Conservation (phyloP, 2,797 vertebrate genomes). For the Leucoraja ocellata region DNA sequence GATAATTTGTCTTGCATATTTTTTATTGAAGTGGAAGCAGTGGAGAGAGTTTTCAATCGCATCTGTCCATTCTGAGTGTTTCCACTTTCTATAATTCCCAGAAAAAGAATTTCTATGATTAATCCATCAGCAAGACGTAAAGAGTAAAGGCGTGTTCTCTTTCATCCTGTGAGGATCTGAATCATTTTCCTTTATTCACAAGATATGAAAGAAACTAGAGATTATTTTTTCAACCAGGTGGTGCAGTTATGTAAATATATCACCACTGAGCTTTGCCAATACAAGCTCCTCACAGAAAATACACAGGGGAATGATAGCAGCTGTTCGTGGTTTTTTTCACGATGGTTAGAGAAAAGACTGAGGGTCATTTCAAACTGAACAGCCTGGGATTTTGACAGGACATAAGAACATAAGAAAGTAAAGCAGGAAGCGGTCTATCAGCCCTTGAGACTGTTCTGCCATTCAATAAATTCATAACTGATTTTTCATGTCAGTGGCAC, state of each 20-base stretch:
- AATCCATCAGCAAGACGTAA: neutral
- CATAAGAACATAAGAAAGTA: too few species aligned
- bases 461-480: too few species aligned
- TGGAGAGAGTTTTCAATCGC: neutral
- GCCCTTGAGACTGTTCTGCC: too few species aligned
- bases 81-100: neutral
- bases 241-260: conserved; percentile 29
- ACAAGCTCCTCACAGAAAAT: conserved; percentile 18
- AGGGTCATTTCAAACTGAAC: neutral
- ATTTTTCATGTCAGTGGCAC: too few species aligned
- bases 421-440: too few species aligned
- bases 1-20: neutral
- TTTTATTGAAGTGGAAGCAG: neutral
- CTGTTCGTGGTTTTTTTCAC: neutral
- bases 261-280: neutral
- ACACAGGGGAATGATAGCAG: conserved; percentile 6
- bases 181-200: neutral
- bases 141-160: neutral
- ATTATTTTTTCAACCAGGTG: conserved; percentile 13
- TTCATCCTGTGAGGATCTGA: neutral
- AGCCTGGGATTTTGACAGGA: neutral
- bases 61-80: neutral
- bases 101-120: neutral
- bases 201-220: neutral
- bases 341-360: neutral